phyloP scores from a whole-genome alignment of 2,113 vertebrate genomes.

The Vanacampus margaritifer region DNA sequence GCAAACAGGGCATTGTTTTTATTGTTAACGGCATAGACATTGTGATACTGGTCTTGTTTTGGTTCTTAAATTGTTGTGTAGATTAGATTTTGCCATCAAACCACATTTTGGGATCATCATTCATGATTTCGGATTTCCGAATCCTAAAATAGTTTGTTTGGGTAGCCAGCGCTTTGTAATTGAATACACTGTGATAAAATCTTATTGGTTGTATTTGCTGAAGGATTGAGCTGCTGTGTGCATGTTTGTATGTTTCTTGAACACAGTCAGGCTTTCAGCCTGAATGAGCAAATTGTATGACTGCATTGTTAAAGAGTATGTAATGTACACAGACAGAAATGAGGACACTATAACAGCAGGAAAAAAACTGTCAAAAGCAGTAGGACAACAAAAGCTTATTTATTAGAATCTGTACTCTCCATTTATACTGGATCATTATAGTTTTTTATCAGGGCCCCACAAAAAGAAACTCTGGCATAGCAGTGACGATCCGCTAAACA shows the following conservation, averaged over 20 bases:
- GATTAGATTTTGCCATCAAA: not conserved
- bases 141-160: not conserved
- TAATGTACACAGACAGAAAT: constrained; percentile 10
- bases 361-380: constrained; percentile 17
- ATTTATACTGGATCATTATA: not conserved
- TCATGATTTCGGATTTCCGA: not conserved
- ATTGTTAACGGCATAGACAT: too few species aligned
- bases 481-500: not conserved
- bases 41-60: too few species aligned
- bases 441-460: not conserved
- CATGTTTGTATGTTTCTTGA: constrained; percentile 33
- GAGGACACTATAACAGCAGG: constrained; percentile 10
- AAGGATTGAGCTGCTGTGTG: constrained; percentile 43
- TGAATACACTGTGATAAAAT: constrained; percentile 14
- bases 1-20: not conserved
- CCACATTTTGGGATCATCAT: not conserved
- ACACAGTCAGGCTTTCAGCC: constrained; percentile 63
- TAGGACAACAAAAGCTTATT: constrained; percentile 32
- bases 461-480: too few species aligned
- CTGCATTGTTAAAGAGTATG: constrained; percentile 46
- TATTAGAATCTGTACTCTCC: constrained; percentile 19
- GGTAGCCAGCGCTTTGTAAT: too few species aligned
- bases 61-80: not conserved
- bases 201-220: constrained; percentile 22
- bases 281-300: constrained; percentile 57